These are phyloP conservation scores for Clarias pachynema DNA, from an alignment of 2,797 vertebrate genomes.

Conservation along the genomic window DNA sequence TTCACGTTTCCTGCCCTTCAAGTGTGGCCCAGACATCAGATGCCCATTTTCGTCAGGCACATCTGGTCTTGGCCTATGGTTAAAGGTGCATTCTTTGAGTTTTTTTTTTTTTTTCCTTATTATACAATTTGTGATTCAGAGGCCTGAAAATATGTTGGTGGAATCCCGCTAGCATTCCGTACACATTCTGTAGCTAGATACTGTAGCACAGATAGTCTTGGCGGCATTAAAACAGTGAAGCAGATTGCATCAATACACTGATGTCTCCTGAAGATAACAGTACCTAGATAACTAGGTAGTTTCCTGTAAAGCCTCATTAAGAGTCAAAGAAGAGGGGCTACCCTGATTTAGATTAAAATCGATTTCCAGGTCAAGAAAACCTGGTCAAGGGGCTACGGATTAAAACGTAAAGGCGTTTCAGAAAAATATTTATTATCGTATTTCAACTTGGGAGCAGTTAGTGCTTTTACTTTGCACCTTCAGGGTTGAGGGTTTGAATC, in stretches of 20 bases:
- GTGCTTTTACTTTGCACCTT: no score
- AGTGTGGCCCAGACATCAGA: slow-evolving; percentile 36
- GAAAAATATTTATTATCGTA: no score
- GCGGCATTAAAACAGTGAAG: not conserved
- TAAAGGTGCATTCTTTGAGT: slow-evolving; percentile 22
- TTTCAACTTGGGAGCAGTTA: no score
- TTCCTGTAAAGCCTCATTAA: not conserved
- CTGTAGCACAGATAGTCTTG: not conserved
- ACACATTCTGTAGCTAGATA: not conserved
- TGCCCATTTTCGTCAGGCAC: slow-evolving; percentile 30
- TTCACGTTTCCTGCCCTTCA: slow-evolving; percentile 39
- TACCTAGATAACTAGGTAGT: not conserved
- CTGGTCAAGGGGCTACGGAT: no score
- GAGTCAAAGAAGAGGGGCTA: not conserved
- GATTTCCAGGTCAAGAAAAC: no score
- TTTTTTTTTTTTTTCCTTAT: not conserved
- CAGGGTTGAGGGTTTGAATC: no score
- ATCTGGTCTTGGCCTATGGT: slow-evolving; percentile 23
- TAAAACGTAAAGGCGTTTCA: no score
- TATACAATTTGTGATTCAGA: not conserved
- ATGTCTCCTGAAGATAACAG: not conserved
- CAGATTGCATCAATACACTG: not conserved
- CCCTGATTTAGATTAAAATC: not conserved
- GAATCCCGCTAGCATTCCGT: slow-evolving; percentile 3
- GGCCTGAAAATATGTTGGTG: slow-evolving; percentile 13